Evolutionary conservation across 2,797 vertebrate genomes (phyloP).

Genomic region (Antennarius maculatus): DNA sequence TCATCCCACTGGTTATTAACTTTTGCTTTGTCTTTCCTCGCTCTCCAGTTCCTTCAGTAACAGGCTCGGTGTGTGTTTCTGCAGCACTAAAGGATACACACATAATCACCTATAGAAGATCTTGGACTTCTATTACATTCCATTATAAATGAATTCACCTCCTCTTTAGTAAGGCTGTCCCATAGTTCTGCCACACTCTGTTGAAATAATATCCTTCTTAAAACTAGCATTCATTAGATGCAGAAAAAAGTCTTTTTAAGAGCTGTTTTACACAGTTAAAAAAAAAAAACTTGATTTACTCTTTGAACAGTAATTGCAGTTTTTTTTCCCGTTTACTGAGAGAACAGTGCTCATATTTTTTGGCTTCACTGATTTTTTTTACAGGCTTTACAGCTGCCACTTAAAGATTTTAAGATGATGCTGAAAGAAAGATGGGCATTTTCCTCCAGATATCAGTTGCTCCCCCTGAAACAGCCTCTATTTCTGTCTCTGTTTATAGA

Average conservation of each 20-base stretch:
- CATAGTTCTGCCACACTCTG: conserved; percentile 64
- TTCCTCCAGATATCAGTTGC: conserved; percentile 65
- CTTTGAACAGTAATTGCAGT: conserved; percentile 65
- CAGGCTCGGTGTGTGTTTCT: conserved; percentile 9
- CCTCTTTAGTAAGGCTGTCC: conserved; percentile 62
- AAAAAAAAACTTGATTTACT: conserved; percentile 62
- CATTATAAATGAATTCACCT: conserved; percentile 72
- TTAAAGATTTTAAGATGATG: conserved; percentile 78
- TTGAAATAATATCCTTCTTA: conserved; percentile 77
- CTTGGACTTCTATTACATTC: conserved; percentile 55
- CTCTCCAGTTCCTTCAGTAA: conserved; percentile 23
- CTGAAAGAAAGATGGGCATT: conserved; percentile 55
- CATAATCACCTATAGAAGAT: conserved; percentile 47
- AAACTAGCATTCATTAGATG: conserved; percentile 72
- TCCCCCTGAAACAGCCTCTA: conserved; percentile 68
- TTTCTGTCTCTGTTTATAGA: conserved; percentile 62
- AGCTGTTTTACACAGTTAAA: conserved; percentile 67
- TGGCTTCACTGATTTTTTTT: conserved; percentile 66
- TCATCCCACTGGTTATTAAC: conserved; percentile 53
- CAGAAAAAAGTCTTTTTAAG: conserved; percentile 76
- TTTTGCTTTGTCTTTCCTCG: conserved; percentile 47
- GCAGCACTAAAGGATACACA: conserved; percentile 42
- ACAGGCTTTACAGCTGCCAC: conserved; percentile 74
- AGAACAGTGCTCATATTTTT: conserved; percentile 58
- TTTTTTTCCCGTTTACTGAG: conserved; percentile 31